These are phyloP conservation scores for Sinocyclocheilus rhinocerous DNA, from an alignment of 2,113 vertebrate species.

Conservation along the genomic window DNA sequence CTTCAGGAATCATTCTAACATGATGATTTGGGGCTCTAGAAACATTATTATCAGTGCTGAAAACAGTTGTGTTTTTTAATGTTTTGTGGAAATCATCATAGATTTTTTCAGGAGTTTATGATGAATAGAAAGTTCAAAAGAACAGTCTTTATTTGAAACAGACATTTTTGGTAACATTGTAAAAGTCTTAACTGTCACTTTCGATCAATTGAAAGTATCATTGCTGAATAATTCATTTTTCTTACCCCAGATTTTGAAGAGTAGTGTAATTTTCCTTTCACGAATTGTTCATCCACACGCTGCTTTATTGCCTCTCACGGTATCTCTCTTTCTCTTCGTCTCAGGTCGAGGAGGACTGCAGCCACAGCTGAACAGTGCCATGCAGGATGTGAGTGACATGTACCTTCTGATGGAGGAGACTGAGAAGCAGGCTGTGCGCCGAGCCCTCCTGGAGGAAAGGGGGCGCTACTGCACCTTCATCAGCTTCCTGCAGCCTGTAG, in stretches of 20 bases:
- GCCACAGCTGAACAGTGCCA: slow-evolving; percentile 94
- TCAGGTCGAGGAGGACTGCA: slow-evolving; percentile 94
- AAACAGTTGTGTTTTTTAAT: no score
- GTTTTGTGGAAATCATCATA: no score
- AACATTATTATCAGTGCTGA: no score
- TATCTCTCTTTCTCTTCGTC: not conserved
- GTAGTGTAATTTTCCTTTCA: not conserved
- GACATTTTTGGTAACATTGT: no score
- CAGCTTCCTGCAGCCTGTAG: slow-evolving; percentile 89
- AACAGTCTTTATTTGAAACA: not conserved
- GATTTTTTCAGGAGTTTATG: not conserved
- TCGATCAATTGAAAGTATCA: not conserved
- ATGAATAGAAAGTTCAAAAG: not conserved
- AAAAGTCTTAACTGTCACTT: no score
- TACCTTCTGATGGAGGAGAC: slow-evolving; percentile 97
- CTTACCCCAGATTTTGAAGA: not conserved
- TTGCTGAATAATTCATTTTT: not conserved
- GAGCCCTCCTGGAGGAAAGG: slow-evolving; percentile 91
- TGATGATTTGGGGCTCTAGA: no score
- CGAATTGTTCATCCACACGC: not conserved
- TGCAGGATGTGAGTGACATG: slow-evolving; percentile 96
- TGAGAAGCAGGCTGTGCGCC: slow-evolving; percentile 95
- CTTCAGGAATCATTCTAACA: no score
- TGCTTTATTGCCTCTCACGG: not conserved
- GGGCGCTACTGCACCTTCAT: slow-evolving; percentile 95